Evolutionary conservation across 2,888 invertebrate species (phyloP), one percentile per base, ranked within the genome.

Genomic region (Diogma glabrata): DNA sequence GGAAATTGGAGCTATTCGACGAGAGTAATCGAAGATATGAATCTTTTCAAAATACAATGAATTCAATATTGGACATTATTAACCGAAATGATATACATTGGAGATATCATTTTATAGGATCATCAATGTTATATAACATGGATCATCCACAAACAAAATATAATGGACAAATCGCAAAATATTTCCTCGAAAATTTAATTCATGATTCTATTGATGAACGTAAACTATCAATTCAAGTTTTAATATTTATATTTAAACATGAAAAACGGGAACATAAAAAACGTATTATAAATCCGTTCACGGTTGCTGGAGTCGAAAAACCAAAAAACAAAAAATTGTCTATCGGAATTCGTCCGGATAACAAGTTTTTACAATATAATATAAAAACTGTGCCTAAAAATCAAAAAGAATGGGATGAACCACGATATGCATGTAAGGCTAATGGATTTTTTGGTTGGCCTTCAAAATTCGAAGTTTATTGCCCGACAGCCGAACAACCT

Each of bases 131-230:
- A 8, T 75, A 77, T 2, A 75, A 79, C 60, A 72, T 90, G 52
- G 78, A 87, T 1, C 82, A 90, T 54, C 74, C 81, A 1, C 84
- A 87, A 64, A 75, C 81, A 1, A 67, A 71, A 5, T 82, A 82
- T 65, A 79, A 84, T 1, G 65, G 78, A 0, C 66, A 72, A 9
- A 77, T 81, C 0, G 81, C 87, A 2, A 72, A 74, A 22, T 76
- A 82, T 51, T 79, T 84, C 58, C 68, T 83, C 0, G 72, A 77
- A 28, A 74, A 80, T 4, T 72, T 87, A 0, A 71, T 87, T 3
- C 80, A 85, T 67, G 91, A 92, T 60, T 81, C 87, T n/a, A 72
- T 91, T 23, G 74, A 77, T n/a, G 81, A 90, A 23, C 75, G 93
- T 26, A 83, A 86, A 69, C 71, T 78, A n/a, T 80, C 84, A 0